phyloP scores from a whole-genome alignment of 2,113 vertebrate species.

The Thinocorus orbignyianus region DNA sequence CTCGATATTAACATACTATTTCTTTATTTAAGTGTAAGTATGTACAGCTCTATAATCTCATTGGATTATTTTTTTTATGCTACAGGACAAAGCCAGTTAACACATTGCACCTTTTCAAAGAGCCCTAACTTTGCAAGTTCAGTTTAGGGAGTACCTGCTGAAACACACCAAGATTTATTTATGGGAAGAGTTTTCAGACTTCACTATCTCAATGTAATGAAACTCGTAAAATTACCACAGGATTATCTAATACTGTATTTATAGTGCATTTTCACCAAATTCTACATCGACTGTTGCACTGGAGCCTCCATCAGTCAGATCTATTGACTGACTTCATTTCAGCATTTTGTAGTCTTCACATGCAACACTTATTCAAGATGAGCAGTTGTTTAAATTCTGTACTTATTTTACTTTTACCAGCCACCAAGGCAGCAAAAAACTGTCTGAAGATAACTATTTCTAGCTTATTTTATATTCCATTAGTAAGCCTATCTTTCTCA shows the following conservation, averaged over 20 bases:
- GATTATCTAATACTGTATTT: too few species aligned
- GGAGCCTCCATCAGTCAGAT: too few species aligned
- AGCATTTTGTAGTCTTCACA: background rate
- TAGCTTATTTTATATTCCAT: slow-evolving; percentile 11
- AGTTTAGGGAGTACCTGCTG: background rate
- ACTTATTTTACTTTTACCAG: background rate
- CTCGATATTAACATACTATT: slow-evolving; percentile 2
- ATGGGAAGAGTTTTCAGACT: background rate
- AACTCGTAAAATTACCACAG: background rate
- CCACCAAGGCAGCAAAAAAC: background rate
- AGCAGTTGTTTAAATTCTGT: background rate
- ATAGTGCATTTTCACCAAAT: too few species aligned
- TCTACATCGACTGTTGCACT: too few species aligned
- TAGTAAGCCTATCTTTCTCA: background rate
- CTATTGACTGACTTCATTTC: too few species aligned
- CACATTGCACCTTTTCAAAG: background rate
- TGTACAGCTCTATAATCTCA: background rate
- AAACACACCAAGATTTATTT: background rate
- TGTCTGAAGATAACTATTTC: background rate
- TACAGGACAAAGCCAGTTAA: background rate
- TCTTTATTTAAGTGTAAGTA: background rate
- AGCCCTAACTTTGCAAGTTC: background rate
- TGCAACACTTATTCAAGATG: background rate
- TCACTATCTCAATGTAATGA: background rate
- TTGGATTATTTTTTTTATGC: background rate